phyloP scores from a whole-genome alignment of 2,888 invertebrate genomes.

The Andrena marginata region DNA sequence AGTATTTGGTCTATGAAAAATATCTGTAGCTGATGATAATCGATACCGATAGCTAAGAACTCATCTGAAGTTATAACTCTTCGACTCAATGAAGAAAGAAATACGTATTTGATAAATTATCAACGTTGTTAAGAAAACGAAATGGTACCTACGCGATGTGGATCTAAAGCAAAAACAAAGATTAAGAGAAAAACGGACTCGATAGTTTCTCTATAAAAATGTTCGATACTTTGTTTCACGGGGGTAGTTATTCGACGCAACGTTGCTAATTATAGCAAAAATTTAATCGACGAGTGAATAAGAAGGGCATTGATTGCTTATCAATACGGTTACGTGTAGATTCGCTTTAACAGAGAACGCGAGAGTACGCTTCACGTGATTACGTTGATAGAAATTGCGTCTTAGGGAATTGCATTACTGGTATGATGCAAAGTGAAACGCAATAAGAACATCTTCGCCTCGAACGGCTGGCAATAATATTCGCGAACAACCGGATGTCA shows the following conservation, averaged over 20 bases:
- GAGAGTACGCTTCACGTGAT: not conserved
- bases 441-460: slow-evolving; percentile 22
- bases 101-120: no score
- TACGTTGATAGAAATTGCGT: slow-evolving; percentile 37
- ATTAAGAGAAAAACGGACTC: no score
- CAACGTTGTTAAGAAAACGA: no score
- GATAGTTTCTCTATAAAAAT: not conserved
- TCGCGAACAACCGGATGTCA: not conserved
- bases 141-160: no score
- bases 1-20: no score
- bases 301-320: not conserved
- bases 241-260: no score
- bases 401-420: slow-evolving; percentile 17
- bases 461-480: slow-evolving; percentile 24
- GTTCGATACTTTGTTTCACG: not conserved
- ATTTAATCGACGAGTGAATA: not conserved
- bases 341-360: not conserved
- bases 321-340: not conserved
- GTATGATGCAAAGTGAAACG: slow-evolving; percentile 22
- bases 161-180: no score
- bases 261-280: no score
- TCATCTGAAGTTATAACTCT: no score
- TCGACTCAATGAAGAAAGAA: no score
- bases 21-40: no score
- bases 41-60: no score